Evolutionary conservation across 2,113 vertebrate species (phyloP), one percentile per base, ranked within the genome.

Genomic region (Anguilla rostrata): DNA sequence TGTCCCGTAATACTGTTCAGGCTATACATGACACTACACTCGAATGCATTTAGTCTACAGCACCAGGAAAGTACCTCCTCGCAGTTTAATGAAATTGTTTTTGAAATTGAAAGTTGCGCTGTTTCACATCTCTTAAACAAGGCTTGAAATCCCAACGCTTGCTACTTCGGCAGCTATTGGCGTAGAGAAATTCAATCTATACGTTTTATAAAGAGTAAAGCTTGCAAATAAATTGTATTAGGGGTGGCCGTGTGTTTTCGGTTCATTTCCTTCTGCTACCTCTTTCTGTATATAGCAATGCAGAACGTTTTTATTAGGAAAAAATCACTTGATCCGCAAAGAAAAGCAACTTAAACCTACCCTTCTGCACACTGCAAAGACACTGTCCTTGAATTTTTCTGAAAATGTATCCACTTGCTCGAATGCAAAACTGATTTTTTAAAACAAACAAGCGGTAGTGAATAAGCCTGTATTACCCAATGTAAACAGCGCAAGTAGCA

Each of bases 141-240:
- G 80, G 87, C 87, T 87, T 90, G 86, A 86, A 89, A 90, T 92
- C 89, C 86, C 93, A 83, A 93, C 86, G 93, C 94, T 94, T 94
- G 90, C 93, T 93, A 93, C 93, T 93, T 95, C 95, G 95, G 94
- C 95, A 95, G 95, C 93, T 95, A 88, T 91, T 94, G 94, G 93
- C 91, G 93, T 93, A 93, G 93, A 93, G 90, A 96, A 96, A 97
- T 97, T 96, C 95, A 97, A 97, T 97, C 95, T 97, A 95, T 97
- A 94, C 95, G 95, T 97, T 96, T 96, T 96, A 95, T 96, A 95
- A 96, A 95, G 94, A 95, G 94, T 96, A 97, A 97, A 96, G 96
- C 94, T 94, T 95, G 95, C 96, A 95, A 97, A 97, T 97, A 96
- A 97, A 97, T 97, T 96, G 96, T 96, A 97, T 97, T 97, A 97